Conservation (phyloP, 2,888 invertebrate genomes). For the Mythimna loreyi region DNA sequence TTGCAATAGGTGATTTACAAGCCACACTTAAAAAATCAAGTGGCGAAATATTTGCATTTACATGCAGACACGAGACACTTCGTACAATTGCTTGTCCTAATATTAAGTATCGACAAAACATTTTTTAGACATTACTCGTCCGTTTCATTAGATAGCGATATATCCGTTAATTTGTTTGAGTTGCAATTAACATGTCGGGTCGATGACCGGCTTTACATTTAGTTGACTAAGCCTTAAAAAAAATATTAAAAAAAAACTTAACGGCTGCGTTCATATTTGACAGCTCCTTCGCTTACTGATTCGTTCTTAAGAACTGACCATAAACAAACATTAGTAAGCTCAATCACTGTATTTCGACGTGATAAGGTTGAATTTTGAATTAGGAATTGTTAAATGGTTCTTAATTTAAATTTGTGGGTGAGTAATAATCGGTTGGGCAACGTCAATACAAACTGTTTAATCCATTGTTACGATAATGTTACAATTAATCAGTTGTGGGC, state of each 20-base stretch:
- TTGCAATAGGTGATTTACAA: constrained; percentile 49
- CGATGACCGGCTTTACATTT: constrained; percentile 77
- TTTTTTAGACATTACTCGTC: constrained; percentile 36
- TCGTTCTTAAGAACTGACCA: constrained; percentile 61
- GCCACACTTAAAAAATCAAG: constrained; percentile 52
- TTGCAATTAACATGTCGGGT: constrained; percentile 87
- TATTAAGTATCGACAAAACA: constrained; percentile 16
- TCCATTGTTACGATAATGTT: constrained; percentile 72
- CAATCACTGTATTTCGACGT: constrained; percentile 58
- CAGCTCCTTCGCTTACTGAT: constrained; percentile 70
- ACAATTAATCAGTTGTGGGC: constrained; percentile 70
- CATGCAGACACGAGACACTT: constrained; percentile 20
- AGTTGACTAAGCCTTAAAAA: constrained; percentile 71
- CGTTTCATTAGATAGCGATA: constrained; percentile 85
- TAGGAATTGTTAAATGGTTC: constrained; percentile 44
- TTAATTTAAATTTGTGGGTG: constrained; percentile 65
- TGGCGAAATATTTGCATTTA: constrained; percentile 45
- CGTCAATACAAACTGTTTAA: constrained; percentile 71
- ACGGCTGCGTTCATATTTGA: constrained; percentile 68
- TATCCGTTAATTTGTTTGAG: constrained; percentile 87
- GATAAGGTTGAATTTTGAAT: constrained; percentile 66
- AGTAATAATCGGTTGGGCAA: constrained; percentile 70
- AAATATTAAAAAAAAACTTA: constrained; percentile 62
- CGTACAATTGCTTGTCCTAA: constrained; percentile 45
- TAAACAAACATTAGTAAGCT: constrained; percentile 60